These are phyloP conservation scores for Quadroppia sp. DNA, from an alignment of 2,888 invertebrate genomes.

Conservation along the genomic window DNA sequence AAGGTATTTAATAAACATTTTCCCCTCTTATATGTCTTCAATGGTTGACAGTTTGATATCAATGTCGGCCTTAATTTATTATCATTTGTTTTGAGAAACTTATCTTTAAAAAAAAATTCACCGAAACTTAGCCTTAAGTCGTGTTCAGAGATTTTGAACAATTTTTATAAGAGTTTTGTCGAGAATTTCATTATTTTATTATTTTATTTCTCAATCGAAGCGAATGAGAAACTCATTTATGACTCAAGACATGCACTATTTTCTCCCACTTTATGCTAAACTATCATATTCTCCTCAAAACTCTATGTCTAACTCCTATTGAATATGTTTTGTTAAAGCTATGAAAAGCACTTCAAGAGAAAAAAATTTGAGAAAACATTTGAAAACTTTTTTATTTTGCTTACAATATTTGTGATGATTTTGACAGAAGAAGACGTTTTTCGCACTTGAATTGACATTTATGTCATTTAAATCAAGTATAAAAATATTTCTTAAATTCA, in stretches of 20 bases:
- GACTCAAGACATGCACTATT: conserved; percentile 18
- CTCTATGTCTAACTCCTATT: background rate
- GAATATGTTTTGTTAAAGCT: background rate
- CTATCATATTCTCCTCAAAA: background rate
- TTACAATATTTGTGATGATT: background rate
- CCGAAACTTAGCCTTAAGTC: too few species aligned
- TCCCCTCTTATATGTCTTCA: too few species aligned
- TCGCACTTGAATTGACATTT: background rate
- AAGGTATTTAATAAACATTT: too few species aligned
- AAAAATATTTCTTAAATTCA: background rate
- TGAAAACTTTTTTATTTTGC: too few species aligned
- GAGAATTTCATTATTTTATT: too few species aligned
- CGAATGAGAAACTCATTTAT: background rate
- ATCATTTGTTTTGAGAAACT: too few species aligned
- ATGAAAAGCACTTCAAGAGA: background rate
- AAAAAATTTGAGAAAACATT: background rate
- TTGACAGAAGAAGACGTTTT: conserved; percentile 2
- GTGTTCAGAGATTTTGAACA: too few species aligned
- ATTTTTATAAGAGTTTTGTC: too few species aligned
- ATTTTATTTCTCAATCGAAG: background rate
- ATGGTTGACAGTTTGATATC: too few species aligned
- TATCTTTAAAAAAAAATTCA: too few species aligned
- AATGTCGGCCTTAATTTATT: too few species aligned
- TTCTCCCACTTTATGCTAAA: background rate
- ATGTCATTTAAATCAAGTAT: conserved; percentile 15